Conservation (phyloP, 2,113 vertebrate genomes). For the Setophaga petechia region DNA sequence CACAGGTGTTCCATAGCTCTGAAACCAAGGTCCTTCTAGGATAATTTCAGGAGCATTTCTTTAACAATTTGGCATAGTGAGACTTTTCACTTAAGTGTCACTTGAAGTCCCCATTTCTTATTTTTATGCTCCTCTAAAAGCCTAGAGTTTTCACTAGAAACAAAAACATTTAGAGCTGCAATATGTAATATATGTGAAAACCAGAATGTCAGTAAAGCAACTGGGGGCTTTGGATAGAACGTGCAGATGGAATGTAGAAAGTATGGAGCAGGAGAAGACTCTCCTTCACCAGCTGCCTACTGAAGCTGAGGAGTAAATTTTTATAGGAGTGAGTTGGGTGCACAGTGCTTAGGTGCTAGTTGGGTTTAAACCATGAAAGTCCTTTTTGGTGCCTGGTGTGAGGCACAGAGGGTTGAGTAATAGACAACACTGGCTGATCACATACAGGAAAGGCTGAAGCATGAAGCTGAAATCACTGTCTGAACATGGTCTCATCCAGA, state of each 20-base stretch:
- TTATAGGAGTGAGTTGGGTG: not conserved
- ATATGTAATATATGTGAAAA: not conserved
- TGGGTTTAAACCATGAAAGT: not conserved
- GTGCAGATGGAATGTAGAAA: not conserved
- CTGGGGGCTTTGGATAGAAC: not conserved
- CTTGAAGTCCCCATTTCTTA: not conserved
- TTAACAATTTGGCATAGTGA: not conserved
- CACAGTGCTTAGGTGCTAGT: accelerated
- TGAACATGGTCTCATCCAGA: not conserved
- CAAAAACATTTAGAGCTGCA: not conserved
- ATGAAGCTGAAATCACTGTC: not conserved
- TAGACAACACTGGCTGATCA: not conserved
- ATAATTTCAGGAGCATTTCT: not conserved
- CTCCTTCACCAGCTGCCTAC: not conserved
- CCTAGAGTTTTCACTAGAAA: not conserved
- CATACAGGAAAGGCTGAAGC: not conserved
- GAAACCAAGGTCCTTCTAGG: not conserved
- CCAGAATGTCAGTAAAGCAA: not conserved
- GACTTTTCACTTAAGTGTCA: not conserved
- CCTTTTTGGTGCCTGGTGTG: not conserved
- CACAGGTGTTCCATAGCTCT: not conserved
- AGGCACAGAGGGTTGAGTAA: not conserved
- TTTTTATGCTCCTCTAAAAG: not conserved
- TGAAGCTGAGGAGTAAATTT: not conserved
- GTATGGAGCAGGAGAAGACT: not conserved